Evolutionary conservation across 2,888 invertebrate genomes (phyloP), one percentile per base, ranked within the genome.

Genomic region (Emmelina monodactyla): DNA sequence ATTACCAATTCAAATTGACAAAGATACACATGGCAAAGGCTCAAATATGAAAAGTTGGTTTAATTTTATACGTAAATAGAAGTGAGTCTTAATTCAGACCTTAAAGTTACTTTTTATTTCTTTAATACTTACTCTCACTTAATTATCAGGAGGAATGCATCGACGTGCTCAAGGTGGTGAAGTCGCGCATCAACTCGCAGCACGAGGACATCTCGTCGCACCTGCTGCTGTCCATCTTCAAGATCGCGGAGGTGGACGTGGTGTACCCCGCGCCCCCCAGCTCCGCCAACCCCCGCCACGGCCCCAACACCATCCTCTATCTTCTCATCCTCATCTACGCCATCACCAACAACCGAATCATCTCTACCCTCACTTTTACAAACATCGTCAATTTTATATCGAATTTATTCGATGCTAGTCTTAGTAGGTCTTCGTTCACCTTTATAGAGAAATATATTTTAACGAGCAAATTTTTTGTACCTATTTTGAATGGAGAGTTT

Each of bases 161-260:
- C 37, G 86, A 88, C 49, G 86, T 91, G 44, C 78, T 94, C 44
- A 89, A 91, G 69, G 84, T 88, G 44, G 85, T 94, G 41, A 91
- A 91, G 60, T 86, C 89, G 43, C 88, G 91, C 56, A 92, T 94
- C 61, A 94, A 93, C 78, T 85, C 88, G 32, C 88, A 90, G 54
- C 88, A 92, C 64, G 88, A 90, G 46, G 91, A 92, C 57, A 88
- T 94, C 47, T 89, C 90, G 57, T 92, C 92, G 33, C 92, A 94
- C 66, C 86, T 92, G 40, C 83, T 93, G 22, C 83, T 94, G 38
- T 94, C 94, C 49, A 92, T 94, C 66, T 91, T 94, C 81, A 94
- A 94, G 81, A 91, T 94, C 82, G 93, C 93, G 35, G 93, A 93
- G 81, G 92, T 94, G 35, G 92, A 93, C 69, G 89, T 92, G 34